Conservation (phyloP, 2,888 invertebrate species). For the Epsilonema sp. region DNA sequence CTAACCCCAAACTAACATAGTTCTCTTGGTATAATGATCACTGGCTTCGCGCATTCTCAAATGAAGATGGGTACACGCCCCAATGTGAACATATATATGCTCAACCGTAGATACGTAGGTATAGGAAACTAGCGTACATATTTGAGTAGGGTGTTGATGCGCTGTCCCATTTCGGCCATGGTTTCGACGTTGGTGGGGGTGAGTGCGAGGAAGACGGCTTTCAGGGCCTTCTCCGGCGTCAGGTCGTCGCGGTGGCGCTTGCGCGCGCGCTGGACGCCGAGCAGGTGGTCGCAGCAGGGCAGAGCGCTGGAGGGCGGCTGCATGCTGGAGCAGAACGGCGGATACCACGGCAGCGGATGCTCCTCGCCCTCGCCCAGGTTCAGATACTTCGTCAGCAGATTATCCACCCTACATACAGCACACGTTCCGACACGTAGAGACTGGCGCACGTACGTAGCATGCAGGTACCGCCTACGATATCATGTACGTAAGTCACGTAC, state of each 20-base stretch:
- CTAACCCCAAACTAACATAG: background rate
- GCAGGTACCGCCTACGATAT: no score
- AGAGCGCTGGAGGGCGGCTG: slow-evolving; percentile 18
- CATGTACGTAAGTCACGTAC: no score
- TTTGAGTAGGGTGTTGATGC: slow-evolving; percentile 50
- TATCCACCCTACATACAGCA: slow-evolving; percentile 27
- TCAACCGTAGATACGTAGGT: no score
- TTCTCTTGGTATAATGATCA: no score
- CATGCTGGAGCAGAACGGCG: slow-evolving; percentile 42
- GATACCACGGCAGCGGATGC: slow-evolving; percentile 55
- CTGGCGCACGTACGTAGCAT: no score
- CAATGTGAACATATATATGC: no score
- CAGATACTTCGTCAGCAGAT: slow-evolving; percentile 43
- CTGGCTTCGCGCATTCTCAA: no score
- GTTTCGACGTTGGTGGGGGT: background rate
- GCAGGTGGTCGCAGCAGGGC: slow-evolving; percentile 9
- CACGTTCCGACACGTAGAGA: no score
- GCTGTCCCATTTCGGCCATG: slow-evolving; percentile 51
- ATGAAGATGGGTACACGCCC: no score
- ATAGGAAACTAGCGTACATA: slow-evolving; percentile 42
- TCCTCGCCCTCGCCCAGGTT: slow-evolving; percentile 42
- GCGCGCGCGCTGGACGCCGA: slow-evolving; percentile 9
- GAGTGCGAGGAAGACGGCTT: background rate
- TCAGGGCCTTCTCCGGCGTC: background rate
- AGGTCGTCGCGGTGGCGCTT: background rate